These are phyloP conservation scores for Tympanuchus pallidicinctus DNA, from an alignment of 2,113 vertebrate genomes.

Conservation along the genomic window DNA sequence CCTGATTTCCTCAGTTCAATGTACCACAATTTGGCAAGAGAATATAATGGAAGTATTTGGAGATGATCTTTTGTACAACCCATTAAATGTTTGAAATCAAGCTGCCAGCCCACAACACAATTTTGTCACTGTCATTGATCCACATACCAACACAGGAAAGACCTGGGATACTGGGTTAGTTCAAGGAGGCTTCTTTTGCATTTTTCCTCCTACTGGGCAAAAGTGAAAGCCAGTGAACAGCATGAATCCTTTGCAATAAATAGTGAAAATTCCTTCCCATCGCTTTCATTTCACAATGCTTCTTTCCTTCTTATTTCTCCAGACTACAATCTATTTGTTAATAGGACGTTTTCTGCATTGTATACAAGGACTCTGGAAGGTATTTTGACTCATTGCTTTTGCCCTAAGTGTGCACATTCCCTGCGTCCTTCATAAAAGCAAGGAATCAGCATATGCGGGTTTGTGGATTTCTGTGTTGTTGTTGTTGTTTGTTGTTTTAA, in stretches of 20 bases:
- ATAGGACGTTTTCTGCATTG: background rate
- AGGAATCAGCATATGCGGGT: background rate
- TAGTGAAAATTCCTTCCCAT: background rate
- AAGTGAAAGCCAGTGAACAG: background rate
- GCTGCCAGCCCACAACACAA: background rate
- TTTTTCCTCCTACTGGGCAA: background rate
- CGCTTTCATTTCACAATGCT: accelerated
- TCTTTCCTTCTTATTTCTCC: background rate
- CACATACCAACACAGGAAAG: background rate
- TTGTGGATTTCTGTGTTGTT: constrained; percentile 18
- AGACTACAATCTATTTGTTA: background rate
- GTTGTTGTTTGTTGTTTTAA: constrained; percentile 42
- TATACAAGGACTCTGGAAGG: background rate
- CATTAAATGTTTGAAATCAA: constrained; percentile 41
- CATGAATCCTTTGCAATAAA: background rate
- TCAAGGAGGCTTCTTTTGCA: background rate
- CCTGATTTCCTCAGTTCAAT: constrained; percentile 37
- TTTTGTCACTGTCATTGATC: constrained; percentile 45
- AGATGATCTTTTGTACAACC: constrained; percentile 32
- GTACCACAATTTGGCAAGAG: constrained; percentile 36
- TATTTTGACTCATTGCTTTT: constrained; percentile 13
- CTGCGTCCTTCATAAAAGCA: background rate
- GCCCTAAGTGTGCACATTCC: background rate
- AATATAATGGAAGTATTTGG: constrained; percentile 45
- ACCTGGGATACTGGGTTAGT: background rate